Base-by-base conservation (phyloP, 2,888 invertebrate genomes). In the Bugula neritina region DNA sequence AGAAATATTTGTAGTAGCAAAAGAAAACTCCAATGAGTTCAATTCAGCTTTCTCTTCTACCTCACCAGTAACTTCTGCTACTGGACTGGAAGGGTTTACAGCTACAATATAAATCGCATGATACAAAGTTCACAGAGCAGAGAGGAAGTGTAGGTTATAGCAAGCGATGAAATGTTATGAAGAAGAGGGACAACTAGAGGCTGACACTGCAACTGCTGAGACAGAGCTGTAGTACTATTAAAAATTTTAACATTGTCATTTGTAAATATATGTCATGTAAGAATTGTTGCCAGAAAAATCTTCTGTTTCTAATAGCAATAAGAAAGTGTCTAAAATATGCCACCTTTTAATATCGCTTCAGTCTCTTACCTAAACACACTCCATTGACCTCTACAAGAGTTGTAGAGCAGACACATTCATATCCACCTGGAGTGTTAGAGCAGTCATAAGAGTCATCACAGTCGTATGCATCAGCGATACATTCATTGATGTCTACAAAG, bases 401-500 rank as follows among this genome's bases (percentile, higher is more conserved):
- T n/a, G n/a, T 3, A 13, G 55, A 23, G n/a, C 55, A 55, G 5
- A n/a, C 55, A 55, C 55, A 55, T 13, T 25, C 25, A 55, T n/a
- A 55, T 13, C 55, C 55, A 55, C 55, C 55, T n/a, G 25, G n/a
- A 13, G 5, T 55, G n/a, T 55, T 55, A 5, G 25, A 17, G 55
- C 55, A 55, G 21, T n/a, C 25, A 17, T 55, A 23, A n/a, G n/a
- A 55, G 10, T 17, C 25, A 3, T 3, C 13, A 55, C 55, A 55
- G 5, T 55, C n/a, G 25, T 17, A n/a, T 55, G 5, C 55, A 5
- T 25, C 55, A 55, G 5, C 3, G 5, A 23, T n/a, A 25, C 55
- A 55, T 25, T 55, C 55, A 55, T 55, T 55, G 3, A 55, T 23
- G n/a, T 55, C 55, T 55, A 55, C 55, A 55, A n/a, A 13, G n/a